Evolutionary conservation across 2,113 vertebrate species (phyloP).

Genomic region (Polypterus senegalus): DNA sequence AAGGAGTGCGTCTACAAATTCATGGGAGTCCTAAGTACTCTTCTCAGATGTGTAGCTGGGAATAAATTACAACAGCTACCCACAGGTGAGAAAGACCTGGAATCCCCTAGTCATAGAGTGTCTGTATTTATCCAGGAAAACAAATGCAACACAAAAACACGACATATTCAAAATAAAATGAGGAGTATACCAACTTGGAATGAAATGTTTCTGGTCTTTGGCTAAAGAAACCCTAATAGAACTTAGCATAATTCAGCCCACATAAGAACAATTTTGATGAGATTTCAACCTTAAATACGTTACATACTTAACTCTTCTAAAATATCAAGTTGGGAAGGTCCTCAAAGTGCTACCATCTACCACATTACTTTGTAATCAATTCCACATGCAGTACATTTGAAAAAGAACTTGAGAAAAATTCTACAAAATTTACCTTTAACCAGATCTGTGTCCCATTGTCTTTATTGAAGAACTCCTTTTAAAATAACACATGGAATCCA

Average conservation of each 20-base stretch:
- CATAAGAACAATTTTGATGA: neutral
- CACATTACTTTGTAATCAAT: no score
- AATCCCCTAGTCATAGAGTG: conserved; percentile 29
- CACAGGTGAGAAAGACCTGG: conserved; percentile 43
- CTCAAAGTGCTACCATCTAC: no score
- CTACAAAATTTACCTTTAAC: no score
- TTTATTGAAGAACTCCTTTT: no score
- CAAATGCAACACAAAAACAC: conserved; percentile 49
- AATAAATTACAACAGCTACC: conserved; percentile 48
- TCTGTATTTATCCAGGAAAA: conserved; percentile 31
- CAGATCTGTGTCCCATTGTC: no score
- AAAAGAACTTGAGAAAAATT: no score
- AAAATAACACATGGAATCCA: no score
- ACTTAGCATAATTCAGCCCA: neutral
- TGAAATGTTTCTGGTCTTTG: conserved; percentile 33
- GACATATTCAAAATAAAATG: conserved; percentile 27
- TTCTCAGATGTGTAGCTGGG: conserved; percentile 39
- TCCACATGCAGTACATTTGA: no score
- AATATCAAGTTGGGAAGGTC: no score
- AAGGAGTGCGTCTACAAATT: conserved; percentile 37
- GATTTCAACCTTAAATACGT: no score
- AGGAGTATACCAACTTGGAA: conserved; percentile 40
- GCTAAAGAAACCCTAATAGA: conserved; percentile 33
- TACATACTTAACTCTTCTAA: no score
- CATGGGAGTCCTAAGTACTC: conserved; percentile 20